Base-by-base conservation (phyloP, 2,888 invertebrate genomes). In the Parasteatoda lunata region DNA sequence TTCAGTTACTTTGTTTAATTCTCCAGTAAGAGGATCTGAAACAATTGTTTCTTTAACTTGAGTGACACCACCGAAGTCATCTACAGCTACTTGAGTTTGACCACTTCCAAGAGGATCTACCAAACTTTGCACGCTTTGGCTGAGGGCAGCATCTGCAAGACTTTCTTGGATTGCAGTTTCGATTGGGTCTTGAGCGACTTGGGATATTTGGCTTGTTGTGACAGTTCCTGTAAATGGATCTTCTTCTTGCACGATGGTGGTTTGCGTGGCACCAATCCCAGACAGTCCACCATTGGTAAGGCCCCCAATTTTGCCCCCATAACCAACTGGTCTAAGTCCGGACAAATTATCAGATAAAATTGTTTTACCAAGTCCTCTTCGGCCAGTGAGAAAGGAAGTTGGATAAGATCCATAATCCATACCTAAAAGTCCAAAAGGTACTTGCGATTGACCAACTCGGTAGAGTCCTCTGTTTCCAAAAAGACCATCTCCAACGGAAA, bases 391-490 rank as follows among this genome's bases (percentile, higher is more conserved):
- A 64, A 86, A 68, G 6, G 64, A 30, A 7, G 51, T 71, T 9
- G 85, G 85, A n/a, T 86, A 86, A 8, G 85, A 86, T 15, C 80
- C 77, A 8, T 86, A 86, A 77, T 86, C 85, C 45, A 76, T 49
- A 65, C 85, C 85, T 65, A 71, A 77, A 54, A 86, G 45, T 13
- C 85, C 85, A 59, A 47, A 86, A n/a, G 85, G 85, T 7, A 86
- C 80, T 2, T 77, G 7, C 3, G 85, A 86, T 6, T 71, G 13
- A 68, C 85, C 85, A 0, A 72, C 59, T 30, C 85, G 71, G 72
- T 86, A 86, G 5, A 86, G 8, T 49, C 85, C 52, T 49, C 82
- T 82, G 51, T 45, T 66, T 8, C 85, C 85, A 68, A 77, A 86
- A 7, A 13, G 52, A 8, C 45, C 49, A 3, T 76, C 77, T 47